Conservation (phyloP, 2,113 vertebrate genomes). For the Manacus vitellinus region DNA sequence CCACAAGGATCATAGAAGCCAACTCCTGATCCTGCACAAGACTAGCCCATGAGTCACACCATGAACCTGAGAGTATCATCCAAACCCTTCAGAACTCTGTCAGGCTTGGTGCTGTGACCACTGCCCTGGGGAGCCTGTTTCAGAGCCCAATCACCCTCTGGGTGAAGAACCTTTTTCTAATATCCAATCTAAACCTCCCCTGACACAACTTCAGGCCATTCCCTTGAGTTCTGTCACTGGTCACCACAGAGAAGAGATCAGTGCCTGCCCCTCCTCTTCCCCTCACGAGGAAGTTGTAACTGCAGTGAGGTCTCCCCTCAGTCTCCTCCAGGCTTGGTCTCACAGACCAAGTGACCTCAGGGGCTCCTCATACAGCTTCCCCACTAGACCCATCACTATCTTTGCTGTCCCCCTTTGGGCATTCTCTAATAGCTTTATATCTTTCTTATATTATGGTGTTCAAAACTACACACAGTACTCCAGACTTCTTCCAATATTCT, state of each 20-base stretch:
- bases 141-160: not conserved
- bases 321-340: not conserved
- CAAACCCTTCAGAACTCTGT: not conserved
- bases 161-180: not conserved
- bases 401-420: not conserved
- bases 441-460: not conserved
- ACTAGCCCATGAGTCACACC: not conserved
- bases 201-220: not conserved
- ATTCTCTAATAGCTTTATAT: too few relatives aligned
- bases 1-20: not conserved
- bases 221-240: not conserved
- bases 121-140: not conserved
- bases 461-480: not conserved
- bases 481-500: not conserved
- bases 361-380: not conserved
- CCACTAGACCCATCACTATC: not conserved
- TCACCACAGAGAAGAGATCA: not conserved
- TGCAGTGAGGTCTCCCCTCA: not conserved
- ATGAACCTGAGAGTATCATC: not conserved
- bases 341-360: not conserved
- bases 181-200: not conserved
- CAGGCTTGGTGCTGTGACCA: too few relatives aligned
- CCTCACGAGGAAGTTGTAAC: not conserved
- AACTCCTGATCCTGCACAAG: not conserved
- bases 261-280: not conserved